A percentile compares a stretch with the other conserved stretches of the same genome.
phyloP scores from a whole-genome alignment of 1,140 invertebrate genomes.

The Hyposmocoma kahamanoa region DNA sequence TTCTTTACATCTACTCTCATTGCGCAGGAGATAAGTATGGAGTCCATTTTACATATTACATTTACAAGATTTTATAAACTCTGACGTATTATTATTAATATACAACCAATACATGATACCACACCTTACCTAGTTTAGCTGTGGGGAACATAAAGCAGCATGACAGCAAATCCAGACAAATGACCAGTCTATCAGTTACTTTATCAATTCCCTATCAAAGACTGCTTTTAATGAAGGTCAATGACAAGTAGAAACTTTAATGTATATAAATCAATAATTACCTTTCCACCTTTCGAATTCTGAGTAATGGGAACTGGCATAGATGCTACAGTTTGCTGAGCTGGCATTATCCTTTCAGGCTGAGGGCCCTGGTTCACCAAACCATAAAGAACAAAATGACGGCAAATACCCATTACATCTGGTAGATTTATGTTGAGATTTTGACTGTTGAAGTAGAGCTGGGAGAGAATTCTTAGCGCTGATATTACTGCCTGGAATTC shows the following conservation, averaged over 20 bases:
- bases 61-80: no score
- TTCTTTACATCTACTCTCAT: no score
- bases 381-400: conserved; percentile 49
- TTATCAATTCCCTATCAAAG: no score
- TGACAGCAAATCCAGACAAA: no score
- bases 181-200: no score
- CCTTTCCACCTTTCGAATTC: conserved; percentile 54
- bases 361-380: conserved; percentile 31
- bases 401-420: conserved; percentile 50
- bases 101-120: no score
- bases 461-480: conserved; percentile 46
- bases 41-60: no score
- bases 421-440: conserved; percentile 32
- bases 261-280: conserved; percentile 15
- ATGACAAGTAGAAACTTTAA: conserved; percentile 5
- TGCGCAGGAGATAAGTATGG: no score
- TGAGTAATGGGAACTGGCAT: conserved; percentile 26
- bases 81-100: no score
- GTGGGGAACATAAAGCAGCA: no score
- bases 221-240: no score
- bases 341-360: conserved; percentile 53
- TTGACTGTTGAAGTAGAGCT: conserved; percentile 50
- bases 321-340: conserved; percentile 48
- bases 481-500: conserved; percentile 46
- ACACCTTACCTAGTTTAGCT: no score